Evolutionary conservation across 2,797 vertebrate genomes (phyloP), one percentile per base, ranked within the genome.

Genomic region (Alosa sapidissima): DNA sequence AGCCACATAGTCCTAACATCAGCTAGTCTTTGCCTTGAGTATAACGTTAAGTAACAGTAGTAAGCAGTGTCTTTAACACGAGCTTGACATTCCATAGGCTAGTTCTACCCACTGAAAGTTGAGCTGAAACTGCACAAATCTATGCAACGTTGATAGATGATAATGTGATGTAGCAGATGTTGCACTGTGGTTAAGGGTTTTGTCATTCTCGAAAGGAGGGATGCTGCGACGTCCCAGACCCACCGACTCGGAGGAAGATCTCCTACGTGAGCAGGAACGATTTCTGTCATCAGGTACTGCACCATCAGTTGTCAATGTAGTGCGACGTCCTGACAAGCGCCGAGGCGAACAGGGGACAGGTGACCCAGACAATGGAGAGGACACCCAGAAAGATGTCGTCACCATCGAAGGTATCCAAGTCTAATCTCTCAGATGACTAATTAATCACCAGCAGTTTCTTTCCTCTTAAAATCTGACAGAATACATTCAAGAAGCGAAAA

Each of bases 191-290:
- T 48, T 48, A 28, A 49, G 9, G 14, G 24, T 5, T 10, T 33
- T 9, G 33, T 72, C 1, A 41, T 48, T 5, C 6, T 5, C 14
- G 0, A 19, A 11, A 47, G 16, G 16, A 78, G 89, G 89, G 86
- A 99, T 99, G 98, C 88, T 99, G 90, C 96, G 93, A 0, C 97
- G 98, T 89, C 98, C 98, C 3, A 97, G 97, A 86, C 96, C 97
- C 10, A 95, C 96, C 0, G 98, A 99, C 90, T 98, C 96, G 0
- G 98, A 99, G 92, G 95, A 92, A 1, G 98, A 99, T 91, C 93
- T 99, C 86, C 93, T 99, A 21, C 95, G 85, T 78, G 98, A 98
- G 86, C 98, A 99, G 92, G 92, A 95, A 87, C 92, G 93, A 87
- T 99, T 99, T 90, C 93, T 99, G 82, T 92, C 94, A 85, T 94